These are phyloP conservation scores for Epinephelus cyanopodus DNA, from an alignment of 2,113 vertebrate species.

Conservation along the genomic window DNA sequence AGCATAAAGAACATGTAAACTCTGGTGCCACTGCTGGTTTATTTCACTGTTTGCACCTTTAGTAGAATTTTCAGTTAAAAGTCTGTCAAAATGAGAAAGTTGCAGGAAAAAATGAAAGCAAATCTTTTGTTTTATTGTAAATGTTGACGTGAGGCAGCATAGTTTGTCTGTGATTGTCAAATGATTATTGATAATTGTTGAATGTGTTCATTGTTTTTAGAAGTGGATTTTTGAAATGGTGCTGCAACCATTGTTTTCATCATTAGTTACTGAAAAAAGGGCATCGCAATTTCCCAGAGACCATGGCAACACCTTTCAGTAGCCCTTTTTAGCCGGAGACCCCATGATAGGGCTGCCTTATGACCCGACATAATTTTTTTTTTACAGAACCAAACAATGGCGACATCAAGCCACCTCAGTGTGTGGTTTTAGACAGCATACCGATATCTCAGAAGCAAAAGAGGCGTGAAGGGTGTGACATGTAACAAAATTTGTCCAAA, in stretches of 20 bases:
- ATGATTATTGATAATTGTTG: background rate
- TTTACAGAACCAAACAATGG: no score
- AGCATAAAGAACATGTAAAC: conserved; percentile 1
- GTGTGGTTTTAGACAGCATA: no score
- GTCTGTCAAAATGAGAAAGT: background rate
- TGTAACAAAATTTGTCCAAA: background rate
- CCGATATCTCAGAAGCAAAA: no score
- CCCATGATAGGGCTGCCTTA: no score
- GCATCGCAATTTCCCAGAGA: background rate
- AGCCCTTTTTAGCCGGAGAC: no score
- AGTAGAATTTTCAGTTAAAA: no score
- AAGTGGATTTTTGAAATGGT: background rate
- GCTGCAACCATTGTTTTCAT: background rate
- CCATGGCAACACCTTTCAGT: no score
- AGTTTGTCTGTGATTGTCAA: no score
- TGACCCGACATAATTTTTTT: no score
- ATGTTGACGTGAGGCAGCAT: background rate
- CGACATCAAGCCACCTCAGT: no score
- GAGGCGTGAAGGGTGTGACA: no score
- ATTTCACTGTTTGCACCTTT: background rate
- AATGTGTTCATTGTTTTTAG: background rate
- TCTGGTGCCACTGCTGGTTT: background rate
- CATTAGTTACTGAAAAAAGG: background rate
- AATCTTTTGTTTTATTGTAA: background rate
- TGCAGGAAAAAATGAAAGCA: background rate